A percentile compares a stretch with the other conserved stretches of the same genome.
These are phyloP conservation scores for Phorcus lineatus DNA, from an alignment of 2,888 invertebrate genomes.

Conservation along the genomic window DNA sequence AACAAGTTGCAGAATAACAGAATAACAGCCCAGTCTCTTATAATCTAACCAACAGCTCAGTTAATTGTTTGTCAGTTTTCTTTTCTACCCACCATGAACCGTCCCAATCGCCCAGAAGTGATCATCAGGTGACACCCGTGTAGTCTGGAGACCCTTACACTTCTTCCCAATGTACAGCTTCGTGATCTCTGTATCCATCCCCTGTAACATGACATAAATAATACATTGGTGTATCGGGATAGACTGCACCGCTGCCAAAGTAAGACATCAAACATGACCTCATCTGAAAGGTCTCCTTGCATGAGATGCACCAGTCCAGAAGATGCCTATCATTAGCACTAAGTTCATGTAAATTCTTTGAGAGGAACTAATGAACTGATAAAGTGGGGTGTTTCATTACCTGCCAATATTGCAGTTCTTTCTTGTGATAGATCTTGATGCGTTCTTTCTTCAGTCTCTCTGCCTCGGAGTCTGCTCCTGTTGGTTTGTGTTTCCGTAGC, in stretches of 20 bases:
- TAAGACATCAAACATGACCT: too few species aligned
- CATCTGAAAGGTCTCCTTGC: too few species aligned
- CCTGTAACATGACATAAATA: slow-evolving; percentile 36
- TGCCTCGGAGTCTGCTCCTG: slow-evolving; percentile 47
- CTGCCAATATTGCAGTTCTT: slow-evolving; percentile 62
- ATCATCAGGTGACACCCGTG: slow-evolving; percentile 57
- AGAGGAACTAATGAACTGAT: too few species aligned
- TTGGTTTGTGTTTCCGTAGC: slow-evolving; percentile 48
- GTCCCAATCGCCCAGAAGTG: slow-evolving; percentile 60
- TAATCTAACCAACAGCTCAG: too few species aligned
- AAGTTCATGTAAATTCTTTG: too few species aligned
- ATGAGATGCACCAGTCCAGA: too few species aligned
- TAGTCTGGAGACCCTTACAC: slow-evolving; percentile 50
- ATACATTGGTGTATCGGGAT: too few species aligned
- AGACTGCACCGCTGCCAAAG: too few species aligned
- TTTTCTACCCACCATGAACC: slow-evolving; percentile 52
- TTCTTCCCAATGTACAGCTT: slow-evolving; percentile 47
- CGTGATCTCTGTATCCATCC: slow-evolving; percentile 42
- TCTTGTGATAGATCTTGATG: slow-evolving; percentile 46
- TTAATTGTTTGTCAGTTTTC: too few species aligned
- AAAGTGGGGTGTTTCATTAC: slow-evolving; percentile 32
- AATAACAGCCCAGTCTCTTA: too few species aligned
- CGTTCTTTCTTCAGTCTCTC: slow-evolving; percentile 48
- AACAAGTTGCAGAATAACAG: too few species aligned
- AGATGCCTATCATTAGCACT: too few species aligned